Base-by-base conservation (phyloP, 2,797 vertebrate species). In the Alosa sapidissima region DNA sequence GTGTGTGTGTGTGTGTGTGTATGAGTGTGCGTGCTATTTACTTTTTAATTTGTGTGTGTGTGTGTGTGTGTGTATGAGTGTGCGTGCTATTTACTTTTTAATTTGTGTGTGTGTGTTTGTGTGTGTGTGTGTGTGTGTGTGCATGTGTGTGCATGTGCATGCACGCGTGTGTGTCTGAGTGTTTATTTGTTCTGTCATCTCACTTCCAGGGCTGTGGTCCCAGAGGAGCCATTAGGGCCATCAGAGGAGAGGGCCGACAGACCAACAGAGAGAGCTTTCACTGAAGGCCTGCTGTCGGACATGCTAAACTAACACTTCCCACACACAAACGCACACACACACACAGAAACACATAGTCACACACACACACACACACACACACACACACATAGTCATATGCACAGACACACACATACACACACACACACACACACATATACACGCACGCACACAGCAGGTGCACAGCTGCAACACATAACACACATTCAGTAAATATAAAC, bases 101-200 rank as follows among this genome's bases (percentile, higher is more conserved):
- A 28, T 28, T 28, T 28, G 14, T 85, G 88, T 89, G 10, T 41
- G 24, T 36, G 84, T 65, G 54, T 28, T 52, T 81, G 54, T 51
- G 21, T 78, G 19, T 85, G 45, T 49, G 68, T 81, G 62, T 75
- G 85, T 83, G 83, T 82, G 86, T 84, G 28, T 87, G 86, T 84
- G 83, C 82, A 83, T 72, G 83, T 90, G 84, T n/a, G 49, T 87
- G 81, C 49, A 33, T 75, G 68, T 41, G 65, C 81, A 52, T 84
- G 82, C 78, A 21, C 55, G 78, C n/a, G 41, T 81, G 47, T 48
- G 81, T 58, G 28, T 82, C 11, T 33, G 28, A 41, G 47, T 89
- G 94, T 95, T 95, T 95, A 94, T 95, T 94, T 95, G 89, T 89
- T 90, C 90, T 94, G 90, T 87, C 90, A 92, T 92, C 84, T 86